Base-by-base conservation (phyloP, 2,797 vertebrate species). In the Cephalopachus bancanus region DNA sequence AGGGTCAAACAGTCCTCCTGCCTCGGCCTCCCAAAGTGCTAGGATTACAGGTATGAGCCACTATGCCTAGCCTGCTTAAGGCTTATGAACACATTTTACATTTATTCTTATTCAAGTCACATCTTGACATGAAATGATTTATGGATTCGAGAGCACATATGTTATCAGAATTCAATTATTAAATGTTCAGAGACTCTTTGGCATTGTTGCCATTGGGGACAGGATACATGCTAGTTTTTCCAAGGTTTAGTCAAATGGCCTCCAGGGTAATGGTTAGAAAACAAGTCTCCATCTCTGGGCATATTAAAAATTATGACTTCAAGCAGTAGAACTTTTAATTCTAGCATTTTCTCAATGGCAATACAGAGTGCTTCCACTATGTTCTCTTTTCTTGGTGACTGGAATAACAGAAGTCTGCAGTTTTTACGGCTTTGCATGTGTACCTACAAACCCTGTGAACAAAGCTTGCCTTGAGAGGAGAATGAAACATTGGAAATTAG, bases 151-250 rank as follows among this genome's bases (percentile, higher is more conserved):
- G 30, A 96, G 71, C 75, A 74, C 37, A 22, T 19, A 28, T 86
- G 30, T 83, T 94, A 81, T 57, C 86, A 94, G 79, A 95, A 97
- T 94, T 93, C 83, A 57, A 79, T 91, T 92, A 87, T 84, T 74
- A 95, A 91, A 85, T 74, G 74, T 78, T 64, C 64, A 83, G 85
- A 60, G 74, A 30, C 75, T 75, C 76, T 64, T 64, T 84, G 86
- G 65, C 80, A 93, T 90, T 90, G 65, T 90, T 81, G 84, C 69
- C 28, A 37, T 3, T 44, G 1, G 71, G 55, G 33, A 95, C 6
- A 92, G 53, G 81, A 89, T 51, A 59, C 9, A 79, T 11, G 22
- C 22, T 64, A 62, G 78, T 0, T 91, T 72, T 91, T 69, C 65
- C 33, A n/a, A 1, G 8, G 55, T 84, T n/a, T 57, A 67, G 67